These are phyloP conservation scores for Cheirogaleus medius DNA, from an alignment of 2,113 vertebrate genomes.

Conservation along the genomic window DNA sequence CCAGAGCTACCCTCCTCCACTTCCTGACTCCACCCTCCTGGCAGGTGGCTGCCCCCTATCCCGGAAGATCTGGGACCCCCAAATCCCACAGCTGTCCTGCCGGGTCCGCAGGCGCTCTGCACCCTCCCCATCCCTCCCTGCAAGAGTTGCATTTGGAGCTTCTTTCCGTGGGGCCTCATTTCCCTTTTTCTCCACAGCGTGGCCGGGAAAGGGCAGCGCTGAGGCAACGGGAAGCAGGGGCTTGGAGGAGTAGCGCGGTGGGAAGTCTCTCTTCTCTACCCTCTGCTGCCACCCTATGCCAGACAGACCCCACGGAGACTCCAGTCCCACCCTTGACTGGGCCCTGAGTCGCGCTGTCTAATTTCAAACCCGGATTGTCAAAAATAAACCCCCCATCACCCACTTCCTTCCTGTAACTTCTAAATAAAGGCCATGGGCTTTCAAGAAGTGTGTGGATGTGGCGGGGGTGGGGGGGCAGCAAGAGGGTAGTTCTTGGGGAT, in stretches of 20 bases:
- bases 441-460: conserved; percentile 20
- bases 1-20: background rate
- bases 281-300: background rate
- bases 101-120: background rate
- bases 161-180: background rate
- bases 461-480: background rate
- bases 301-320: background rate
- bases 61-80: background rate
- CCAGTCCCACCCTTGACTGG: background rate
- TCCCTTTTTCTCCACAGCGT: conserved; percentile 28
- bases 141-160: background rate
- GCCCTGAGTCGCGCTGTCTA: conserved; percentile 20
- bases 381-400: conserved; percentile 66
- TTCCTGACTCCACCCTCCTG: background rate
- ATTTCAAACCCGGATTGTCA: conserved; percentile 72
- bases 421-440: conserved; percentile 78
- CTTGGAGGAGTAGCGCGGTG: accelerated
- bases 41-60: background rate
- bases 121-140: background rate
- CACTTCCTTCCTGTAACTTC: conserved; percentile 75
- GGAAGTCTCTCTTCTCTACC: background rate
- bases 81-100: background rate
- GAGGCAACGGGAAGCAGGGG: background rate
- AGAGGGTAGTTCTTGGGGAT: background rate
- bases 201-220: background rate